Evolutionary conservation across 2,888 invertebrate genomes (phyloP).

Genomic region (Sphinx pinastri): DNA sequence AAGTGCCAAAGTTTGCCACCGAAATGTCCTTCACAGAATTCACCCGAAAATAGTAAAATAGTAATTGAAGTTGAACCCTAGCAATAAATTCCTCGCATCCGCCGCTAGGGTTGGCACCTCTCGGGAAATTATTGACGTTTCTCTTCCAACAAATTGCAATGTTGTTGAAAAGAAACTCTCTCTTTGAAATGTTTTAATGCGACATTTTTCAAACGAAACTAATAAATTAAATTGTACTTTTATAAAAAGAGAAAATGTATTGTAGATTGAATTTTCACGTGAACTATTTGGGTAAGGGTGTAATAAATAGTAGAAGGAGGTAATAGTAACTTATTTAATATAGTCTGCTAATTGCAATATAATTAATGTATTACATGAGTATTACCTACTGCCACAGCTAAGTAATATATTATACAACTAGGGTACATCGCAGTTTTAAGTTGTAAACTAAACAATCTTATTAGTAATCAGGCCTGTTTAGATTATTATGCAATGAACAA

Average conservation of each 20-base stretch:
- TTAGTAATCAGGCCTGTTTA: too few species aligned
- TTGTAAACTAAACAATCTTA: too few species aligned
- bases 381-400: too few species aligned
- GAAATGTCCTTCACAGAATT: constrained; percentile 13
- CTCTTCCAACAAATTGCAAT: constrained; percentile 55
- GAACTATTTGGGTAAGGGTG: too few species aligned
- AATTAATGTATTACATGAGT: too few species aligned
- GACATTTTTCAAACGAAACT: background rate
- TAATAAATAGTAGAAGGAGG: too few species aligned
- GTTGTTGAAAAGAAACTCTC: constrained; percentile 45
- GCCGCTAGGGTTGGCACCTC: constrained; percentile 48
- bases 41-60: constrained; percentile 35
- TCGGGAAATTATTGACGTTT: constrained; percentile 68
- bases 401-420: too few species aligned
- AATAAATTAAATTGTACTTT: background rate
- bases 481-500: too few species aligned
- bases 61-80: constrained; percentile 57
- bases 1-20: constrained; percentile 21
- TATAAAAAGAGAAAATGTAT: background rate
- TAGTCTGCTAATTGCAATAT: too few species aligned
- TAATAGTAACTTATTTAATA: too few species aligned
- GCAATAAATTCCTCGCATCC: constrained; percentile 55
- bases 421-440: too few species aligned
- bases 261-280: background rate
- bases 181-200: constrained; percentile 19